Conservation (phyloP, 2,797 vertebrate genomes). For the Poeciliopsis gracilis region DNA sequence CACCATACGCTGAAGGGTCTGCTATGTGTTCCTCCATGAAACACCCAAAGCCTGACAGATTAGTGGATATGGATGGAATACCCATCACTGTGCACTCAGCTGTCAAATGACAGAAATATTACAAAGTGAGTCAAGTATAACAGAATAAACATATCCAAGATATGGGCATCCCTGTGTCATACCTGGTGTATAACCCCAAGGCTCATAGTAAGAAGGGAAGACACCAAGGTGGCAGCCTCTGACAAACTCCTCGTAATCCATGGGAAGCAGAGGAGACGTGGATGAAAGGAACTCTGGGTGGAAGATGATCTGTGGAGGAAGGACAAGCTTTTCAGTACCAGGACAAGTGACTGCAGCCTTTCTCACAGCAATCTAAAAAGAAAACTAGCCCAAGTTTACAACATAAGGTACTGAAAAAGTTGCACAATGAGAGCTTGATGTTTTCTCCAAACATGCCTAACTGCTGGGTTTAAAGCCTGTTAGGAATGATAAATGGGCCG, state of each 20-base stretch:
- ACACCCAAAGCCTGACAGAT: conserved; percentile 95
- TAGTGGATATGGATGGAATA: conserved; percentile 93
- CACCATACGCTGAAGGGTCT: conserved; percentile 92
- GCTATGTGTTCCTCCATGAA: conserved; percentile 98
- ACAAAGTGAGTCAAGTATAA: conserved; percentile 11
- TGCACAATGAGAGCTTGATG: neutral
- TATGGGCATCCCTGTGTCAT: neutral
- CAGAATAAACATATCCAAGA: neutral
- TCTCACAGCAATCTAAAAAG: neutral
- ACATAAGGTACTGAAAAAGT: neutral
- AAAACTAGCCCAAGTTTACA: neutral
- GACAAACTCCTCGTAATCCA: conserved; percentile 97
- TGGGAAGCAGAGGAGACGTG: conserved; percentile 92
- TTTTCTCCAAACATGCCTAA: neutral
- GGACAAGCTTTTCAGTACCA: conserved; percentile 3
- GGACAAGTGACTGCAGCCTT: neutral
- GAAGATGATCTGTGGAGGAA: conserved; percentile 87
- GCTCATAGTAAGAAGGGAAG: conserved; percentile 96
- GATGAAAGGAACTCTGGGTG: conserved; percentile 96
- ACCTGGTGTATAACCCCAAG: conserved; percentile 97
- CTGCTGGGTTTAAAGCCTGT: neutral
- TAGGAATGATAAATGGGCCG: neutral
- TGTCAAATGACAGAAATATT: conserved; percentile 54
- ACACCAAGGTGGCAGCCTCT: conserved; percentile 93
- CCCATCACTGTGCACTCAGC: conserved; percentile 98